Conservation (phyloP, 2,113 vertebrate genomes). For the Grus americana region DNA sequence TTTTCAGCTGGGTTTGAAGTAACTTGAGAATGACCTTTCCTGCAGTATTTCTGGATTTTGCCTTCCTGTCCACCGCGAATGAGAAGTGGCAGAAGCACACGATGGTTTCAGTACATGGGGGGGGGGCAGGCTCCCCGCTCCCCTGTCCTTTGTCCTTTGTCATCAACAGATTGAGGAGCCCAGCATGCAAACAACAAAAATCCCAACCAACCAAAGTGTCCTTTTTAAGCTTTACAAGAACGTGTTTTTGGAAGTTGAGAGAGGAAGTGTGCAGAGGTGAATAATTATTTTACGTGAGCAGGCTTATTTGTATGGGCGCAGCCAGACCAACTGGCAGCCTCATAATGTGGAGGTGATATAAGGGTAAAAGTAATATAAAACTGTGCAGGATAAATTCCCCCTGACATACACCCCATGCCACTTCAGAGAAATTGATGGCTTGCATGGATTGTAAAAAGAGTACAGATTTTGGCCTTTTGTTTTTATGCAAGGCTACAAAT, state of each 20-base stretch:
- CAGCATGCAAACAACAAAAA: not conserved
- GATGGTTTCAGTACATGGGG: not conserved
- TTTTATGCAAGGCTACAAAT: conserved; percentile 33
- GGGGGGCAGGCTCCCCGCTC: not conserved
- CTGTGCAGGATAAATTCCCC: not conserved
- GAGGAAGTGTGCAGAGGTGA: not conserved
- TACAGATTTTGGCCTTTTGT: not conserved
- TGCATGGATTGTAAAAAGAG: not conserved
- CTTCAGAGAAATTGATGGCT: not conserved
- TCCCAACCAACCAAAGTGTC: not conserved
- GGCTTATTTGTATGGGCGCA: not conserved
- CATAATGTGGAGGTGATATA: not conserved
- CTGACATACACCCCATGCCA: not conserved
- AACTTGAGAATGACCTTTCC: not conserved
- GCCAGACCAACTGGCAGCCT: not conserved
- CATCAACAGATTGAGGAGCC: not conserved
- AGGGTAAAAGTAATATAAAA: not conserved
- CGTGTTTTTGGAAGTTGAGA: not conserved
- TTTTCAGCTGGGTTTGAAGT: conserved; percentile 29
- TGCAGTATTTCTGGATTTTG: not conserved
- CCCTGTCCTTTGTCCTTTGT: not conserved
- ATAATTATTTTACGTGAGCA: not conserved
- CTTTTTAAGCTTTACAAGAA: not conserved
- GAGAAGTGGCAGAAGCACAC: not conserved
- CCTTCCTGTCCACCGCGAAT: not conserved